A percentile compares a stretch with the other conserved stretches of the same genome.
phyloP scores from a whole-genome alignment of 2,888 invertebrate species.

The Resseliella maxima region DNA sequence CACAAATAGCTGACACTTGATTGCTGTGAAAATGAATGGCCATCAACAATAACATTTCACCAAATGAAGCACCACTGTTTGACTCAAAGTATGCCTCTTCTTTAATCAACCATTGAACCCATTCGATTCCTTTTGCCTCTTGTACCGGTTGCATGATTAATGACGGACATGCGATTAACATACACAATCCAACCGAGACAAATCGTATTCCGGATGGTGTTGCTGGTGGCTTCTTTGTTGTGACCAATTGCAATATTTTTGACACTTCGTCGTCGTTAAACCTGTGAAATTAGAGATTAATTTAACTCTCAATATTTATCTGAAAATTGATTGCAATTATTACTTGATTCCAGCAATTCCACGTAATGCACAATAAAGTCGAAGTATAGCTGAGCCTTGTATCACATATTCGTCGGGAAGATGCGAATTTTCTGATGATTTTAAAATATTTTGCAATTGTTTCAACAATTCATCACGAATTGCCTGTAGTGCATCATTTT shows the following conservation, averaged over 20 bases:
- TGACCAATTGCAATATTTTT: constrained; percentile 84
- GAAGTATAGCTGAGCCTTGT: constrained; percentile 88
- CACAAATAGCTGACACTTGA: constrained; percentile 91
- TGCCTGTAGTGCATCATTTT: constrained; percentile 73
- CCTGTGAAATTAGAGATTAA: constrained; percentile 64
- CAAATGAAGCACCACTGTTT: constrained; percentile 89
- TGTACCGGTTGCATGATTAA: constrained; percentile 80
- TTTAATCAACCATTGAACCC: constrained; percentile 93
- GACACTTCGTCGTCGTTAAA: constrained; percentile 93
- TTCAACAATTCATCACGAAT: constrained; percentile 82
- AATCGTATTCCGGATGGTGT: constrained; percentile 93
- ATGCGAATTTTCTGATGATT: constrained; percentile 72
- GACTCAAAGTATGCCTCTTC: constrained; percentile 91
- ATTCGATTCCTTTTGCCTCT: constrained; percentile 88
- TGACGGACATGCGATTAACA: constrained; percentile 94
- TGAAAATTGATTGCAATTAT: constrained; percentile 44
- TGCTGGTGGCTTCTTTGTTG: constrained; percentile 83
- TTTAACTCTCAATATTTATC: constrained; percentile 57
- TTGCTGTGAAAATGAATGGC: constrained; percentile 98
- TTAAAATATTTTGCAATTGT: constrained; percentile 75
- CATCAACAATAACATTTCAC: constrained; percentile 94
- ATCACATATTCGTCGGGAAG: constrained; percentile 77
- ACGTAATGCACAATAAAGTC: constrained; percentile 91
- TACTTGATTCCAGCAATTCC: constrained; percentile 93
- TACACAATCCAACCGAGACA: constrained; percentile 91